A percentile compares a stretch with the other conserved stretches of the same genome.
Evolutionary conservation across 2,113 vertebrate species (phyloP).

Genomic region (Pelecanus crispus): DNA sequence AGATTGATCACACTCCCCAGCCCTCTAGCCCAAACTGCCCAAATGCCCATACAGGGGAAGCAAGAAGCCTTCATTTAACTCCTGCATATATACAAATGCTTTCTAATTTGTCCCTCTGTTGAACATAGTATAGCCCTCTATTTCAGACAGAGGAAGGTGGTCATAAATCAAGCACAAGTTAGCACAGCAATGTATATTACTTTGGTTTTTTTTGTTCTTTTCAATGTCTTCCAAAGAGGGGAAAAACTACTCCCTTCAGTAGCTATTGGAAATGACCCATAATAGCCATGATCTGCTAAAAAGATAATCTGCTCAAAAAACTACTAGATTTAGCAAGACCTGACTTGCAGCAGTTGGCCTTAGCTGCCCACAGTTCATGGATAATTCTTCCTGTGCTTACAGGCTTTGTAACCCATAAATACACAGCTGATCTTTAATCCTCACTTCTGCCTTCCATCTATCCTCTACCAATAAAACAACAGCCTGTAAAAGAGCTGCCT

Average conservation of each 20-base stretch:
- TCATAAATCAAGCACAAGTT: not conserved
- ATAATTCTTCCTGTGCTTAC: not conserved
- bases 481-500: not conserved
- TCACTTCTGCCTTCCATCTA: not conserved
- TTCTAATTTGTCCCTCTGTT: not conserved
- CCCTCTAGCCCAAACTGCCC: not conserved
- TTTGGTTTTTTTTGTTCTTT: not conserved
- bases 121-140: not conserved
- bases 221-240: not conserved
- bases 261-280: not conserved
- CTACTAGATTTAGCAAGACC: not conserved
- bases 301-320: not conserved
- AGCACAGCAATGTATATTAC: not conserved
- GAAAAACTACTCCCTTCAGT: not conserved
- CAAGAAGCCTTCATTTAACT: not conserved
- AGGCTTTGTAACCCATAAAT: not conserved
- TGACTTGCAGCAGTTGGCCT: not conserved
- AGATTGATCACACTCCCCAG: not conserved
- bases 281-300: not conserved
- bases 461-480: not conserved
- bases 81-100: not conserved
- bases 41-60: not conserved
- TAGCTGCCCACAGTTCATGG: not conserved
- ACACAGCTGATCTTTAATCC: not conserved
- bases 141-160: not conserved